A percentile compares a stretch with the other conserved stretches of the same genome.
phyloP scores from a whole-genome alignment of 2,797 vertebrate genomes.

The Clarias pachynema region DNA sequence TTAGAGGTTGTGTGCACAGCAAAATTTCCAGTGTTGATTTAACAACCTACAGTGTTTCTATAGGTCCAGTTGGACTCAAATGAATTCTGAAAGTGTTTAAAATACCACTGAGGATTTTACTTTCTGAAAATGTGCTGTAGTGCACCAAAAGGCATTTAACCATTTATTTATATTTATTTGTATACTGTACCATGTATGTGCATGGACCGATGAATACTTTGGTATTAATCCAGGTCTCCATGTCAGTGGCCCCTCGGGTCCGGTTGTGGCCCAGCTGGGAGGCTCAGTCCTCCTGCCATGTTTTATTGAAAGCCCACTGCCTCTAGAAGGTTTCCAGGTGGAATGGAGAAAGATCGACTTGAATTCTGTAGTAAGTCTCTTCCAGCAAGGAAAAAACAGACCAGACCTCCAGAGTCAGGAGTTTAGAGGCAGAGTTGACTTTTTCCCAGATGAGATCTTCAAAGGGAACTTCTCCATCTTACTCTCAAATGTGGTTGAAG shows the following conservation, averaged over 20 bases:
- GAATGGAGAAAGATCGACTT: conserved; percentile 45
- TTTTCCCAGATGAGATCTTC: conserved; percentile 37
- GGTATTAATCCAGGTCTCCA: conserved; percentile 30
- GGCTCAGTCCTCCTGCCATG: conserved; percentile 44
- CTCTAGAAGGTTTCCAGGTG: conserved; percentile 44
- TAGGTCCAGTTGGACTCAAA: no score
- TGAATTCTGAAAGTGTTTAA: no score
- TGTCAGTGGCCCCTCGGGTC: conserved; percentile 31
- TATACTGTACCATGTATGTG: background rate
- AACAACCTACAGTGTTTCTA: no score
- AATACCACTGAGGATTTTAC: no score
- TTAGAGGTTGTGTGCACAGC: no score
- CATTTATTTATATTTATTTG: background rate
- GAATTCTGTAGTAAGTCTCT: conserved; percentile 32
- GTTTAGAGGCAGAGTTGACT: conserved; percentile 37
- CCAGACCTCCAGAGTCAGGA: conserved; percentile 37
- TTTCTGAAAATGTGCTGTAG: background rate
- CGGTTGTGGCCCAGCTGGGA: conserved; percentile 35
- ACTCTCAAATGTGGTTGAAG: conserved; percentile 36
- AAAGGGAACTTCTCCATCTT: conserved; percentile 55
- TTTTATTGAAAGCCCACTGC: conserved; percentile 35
- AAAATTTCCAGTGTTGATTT: no score
- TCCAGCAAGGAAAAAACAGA: conserved; percentile 39
- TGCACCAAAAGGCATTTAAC: background rate
- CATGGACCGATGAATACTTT: background rate